Evolutionary conservation across 2,888 invertebrate genomes (phyloP), one percentile per base, ranked within the genome.

Genomic region (Epiblema foenella): DNA sequence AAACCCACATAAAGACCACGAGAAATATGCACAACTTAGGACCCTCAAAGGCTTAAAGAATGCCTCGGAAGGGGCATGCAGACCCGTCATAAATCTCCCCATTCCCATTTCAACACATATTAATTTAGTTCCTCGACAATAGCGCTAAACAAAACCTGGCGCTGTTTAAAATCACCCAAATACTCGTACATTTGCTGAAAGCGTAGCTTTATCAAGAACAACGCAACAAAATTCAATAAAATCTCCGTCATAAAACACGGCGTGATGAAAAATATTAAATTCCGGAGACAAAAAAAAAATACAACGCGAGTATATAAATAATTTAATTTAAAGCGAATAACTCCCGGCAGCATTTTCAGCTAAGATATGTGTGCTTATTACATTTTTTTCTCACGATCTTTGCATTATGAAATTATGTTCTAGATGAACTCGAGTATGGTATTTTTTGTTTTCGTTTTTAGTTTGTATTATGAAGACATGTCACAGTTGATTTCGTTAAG

Each of bases 211-310:
- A 90, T 88, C 85, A 89, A 85, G 89, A 88, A 89, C 88, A 90
- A 89, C 88, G 85, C 81, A 81, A 79, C 84, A 83, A 88, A 88
- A 89, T 90, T 89, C 90, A 89, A 90, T 90, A 89, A 89, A 83
- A 84, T 81, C 75, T 81, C 75, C 83, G 52, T 82, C 89, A 86
- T 90, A 88, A 90, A 90, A 88, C 85, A 87, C 82, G 86, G 82
- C 84, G 82, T 89, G 87, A 90, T 88, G 89, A 84, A 89, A 90
- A 89, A 89, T 90, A 90, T 91, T 87, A 90, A 89, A 91, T 90
- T 90, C 88, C 88, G 81, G 80, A 86, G 85, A 89, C 85, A 88
- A 89, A 88, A 86, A 86, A 69, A 63, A 75, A 79, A 85, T 83
- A 84, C 73, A 76, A 81, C 82, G 80, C 79, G 79, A 80, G 82